phyloP scores from a whole-genome alignment of 1,140 invertebrate species.

The Potamilus streckersoni region DNA sequence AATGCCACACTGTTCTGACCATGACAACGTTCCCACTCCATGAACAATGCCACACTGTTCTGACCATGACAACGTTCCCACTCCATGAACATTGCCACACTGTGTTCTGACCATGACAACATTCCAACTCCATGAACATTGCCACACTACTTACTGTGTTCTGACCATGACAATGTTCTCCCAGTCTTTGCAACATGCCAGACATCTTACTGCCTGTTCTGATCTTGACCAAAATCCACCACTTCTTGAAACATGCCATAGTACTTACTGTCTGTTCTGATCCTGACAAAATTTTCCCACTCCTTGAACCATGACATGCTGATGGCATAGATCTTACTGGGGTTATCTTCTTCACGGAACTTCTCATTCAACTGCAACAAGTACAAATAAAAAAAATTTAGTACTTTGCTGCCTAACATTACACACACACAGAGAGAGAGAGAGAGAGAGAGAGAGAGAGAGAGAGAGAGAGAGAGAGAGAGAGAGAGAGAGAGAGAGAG shows the following conservation, averaged over 20 bases:
- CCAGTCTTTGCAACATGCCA: slow-evolving; percentile 69
- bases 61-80: no score
- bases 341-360: slow-evolving; percentile 73
- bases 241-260: slow-evolving; percentile 86
- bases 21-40: no score
- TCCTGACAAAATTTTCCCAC: slow-evolving; percentile 90
- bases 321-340: slow-evolving; percentile 81
- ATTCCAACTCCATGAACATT: slow-evolving; percentile 91
- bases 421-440: no score
- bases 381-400: not conserved
- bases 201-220: slow-evolving; percentile 70
- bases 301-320: slow-evolving; percentile 90
- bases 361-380: slow-evolving; percentile 74
- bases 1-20: no score
- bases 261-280: slow-evolving; percentile 72
- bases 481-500: no score
- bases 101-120: slow-evolving; percentile 68
- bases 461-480: no score
- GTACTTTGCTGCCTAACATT: no score
- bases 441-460: no score
- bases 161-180: slow-evolving; percentile 78
- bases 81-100: no score
- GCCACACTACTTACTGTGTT: slow-evolving; percentile 80
- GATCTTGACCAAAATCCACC: slow-evolving; percentile 88
- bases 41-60: no score